These are phyloP conservation scores for Dascillus cervinus DNA, from an alignment of 2,888 invertebrate species.

Conservation along the genomic window DNA sequence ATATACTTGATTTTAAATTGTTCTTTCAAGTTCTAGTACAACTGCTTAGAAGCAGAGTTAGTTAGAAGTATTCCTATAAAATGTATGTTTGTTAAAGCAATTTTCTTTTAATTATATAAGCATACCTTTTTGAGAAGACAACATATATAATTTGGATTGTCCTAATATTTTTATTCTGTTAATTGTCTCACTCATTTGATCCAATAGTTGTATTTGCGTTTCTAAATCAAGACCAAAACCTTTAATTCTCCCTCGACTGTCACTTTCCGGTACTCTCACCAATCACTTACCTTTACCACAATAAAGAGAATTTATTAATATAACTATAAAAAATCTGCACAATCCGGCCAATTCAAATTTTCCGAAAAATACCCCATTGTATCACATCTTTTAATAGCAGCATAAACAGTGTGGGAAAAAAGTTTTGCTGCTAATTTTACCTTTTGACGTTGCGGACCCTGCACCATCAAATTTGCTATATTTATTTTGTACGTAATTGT, in stretches of 20 bases:
- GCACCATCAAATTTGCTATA: slow-evolving; percentile 2
- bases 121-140: slow-evolving; percentile 17
- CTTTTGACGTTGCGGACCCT: slow-evolving; percentile 8
- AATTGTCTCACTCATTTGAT: slow-evolving; percentile 7
- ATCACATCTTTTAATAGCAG: slow-evolving; percentile 10
- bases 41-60: slow-evolving; percentile 1
- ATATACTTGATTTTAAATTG: slow-evolving; percentile 7
- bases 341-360: slow-evolving; percentile 9
- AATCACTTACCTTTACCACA: slow-evolving; percentile 8
- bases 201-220: slow-evolving; percentile 10
- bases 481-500: slow-evolving; percentile 9
- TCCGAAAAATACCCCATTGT: slow-evolving; percentile 5
- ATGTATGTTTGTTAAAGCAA: no score
- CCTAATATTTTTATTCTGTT: slow-evolving; percentile 7
- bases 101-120: no score
- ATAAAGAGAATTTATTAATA: slow-evolving; percentile 4
- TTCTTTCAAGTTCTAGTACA: slow-evolving; percentile 7
- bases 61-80: no score
- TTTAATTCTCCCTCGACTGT: slow-evolving; percentile 10
- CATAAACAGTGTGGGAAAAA: slow-evolving; percentile 17
- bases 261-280: slow-evolving; percentile 12
- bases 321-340: slow-evolving; percentile 9
- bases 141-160: slow-evolving; percentile 3
- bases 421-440: slow-evolving; percentile 15
- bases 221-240: slow-evolving; percentile 12